Evolutionary conservation across 1,140 invertebrate species (phyloP).

Genomic region (Leucophenga varia): DNA sequence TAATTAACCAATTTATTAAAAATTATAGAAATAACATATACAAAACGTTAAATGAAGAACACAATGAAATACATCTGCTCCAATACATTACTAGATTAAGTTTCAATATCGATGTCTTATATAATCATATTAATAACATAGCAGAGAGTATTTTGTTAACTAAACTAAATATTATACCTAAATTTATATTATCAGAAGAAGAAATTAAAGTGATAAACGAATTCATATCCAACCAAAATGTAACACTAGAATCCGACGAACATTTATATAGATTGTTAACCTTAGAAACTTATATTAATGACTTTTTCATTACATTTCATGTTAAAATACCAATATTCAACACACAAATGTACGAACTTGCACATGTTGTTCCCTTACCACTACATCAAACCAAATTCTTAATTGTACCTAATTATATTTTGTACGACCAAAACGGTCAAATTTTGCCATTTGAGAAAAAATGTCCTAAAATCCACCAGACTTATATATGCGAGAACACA

Average conservation of each 20-base stretch:
- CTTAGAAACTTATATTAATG: neutral
- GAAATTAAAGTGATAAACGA: neutral
- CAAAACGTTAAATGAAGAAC: slow-evolving; percentile 1
- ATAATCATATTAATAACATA: slow-evolving; percentile 9
- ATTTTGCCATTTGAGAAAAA: neutral
- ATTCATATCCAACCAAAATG: neutral
- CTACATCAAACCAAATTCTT: neutral
- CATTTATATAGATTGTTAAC: slow-evolving; percentile 2
- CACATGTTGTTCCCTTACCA: neutral
- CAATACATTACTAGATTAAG: slow-evolving; percentile 11
- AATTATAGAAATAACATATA: slow-evolving; percentile 5
- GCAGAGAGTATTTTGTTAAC: slow-evolving; percentile 10
- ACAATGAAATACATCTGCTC: slow-evolving; percentile 9
- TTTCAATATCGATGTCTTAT: slow-evolving; percentile 6
- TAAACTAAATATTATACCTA: slow-evolving; percentile 5
- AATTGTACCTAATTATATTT: no score
- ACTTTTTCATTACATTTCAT: neutral
- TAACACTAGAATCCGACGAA: slow-evolving; percentile 2
- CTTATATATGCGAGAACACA: slow-evolving; percentile 1
- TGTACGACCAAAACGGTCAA: neutral
- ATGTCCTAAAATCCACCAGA: slow-evolving; percentile 4
- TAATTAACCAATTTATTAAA: slow-evolving; percentile 4
- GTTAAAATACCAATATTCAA: neutral
- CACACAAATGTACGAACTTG: neutral
- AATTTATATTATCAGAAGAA: slow-evolving; percentile 4